These are phyloP conservation scores for Psittacula cyanocephala DNA, from an alignment of 2,113 vertebrate genomes.

Conservation along the genomic window DNA sequence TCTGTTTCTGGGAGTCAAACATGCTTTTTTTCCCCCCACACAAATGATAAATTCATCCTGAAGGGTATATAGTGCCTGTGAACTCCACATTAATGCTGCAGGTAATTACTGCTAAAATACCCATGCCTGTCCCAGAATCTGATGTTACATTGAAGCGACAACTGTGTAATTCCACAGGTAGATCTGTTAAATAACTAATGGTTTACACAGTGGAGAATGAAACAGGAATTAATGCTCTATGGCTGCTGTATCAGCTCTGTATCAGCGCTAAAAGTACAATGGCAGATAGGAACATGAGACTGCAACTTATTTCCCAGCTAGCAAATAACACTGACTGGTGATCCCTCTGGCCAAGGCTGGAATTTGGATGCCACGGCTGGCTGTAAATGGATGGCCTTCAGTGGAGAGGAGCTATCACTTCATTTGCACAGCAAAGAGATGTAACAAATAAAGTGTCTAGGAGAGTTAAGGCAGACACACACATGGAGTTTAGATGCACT, in stretches of 20 bases:
- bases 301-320: background rate
- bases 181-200: background rate
- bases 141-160: background rate
- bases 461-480: background rate
- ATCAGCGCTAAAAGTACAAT: background rate
- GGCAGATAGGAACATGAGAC: background rate
- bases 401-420: background rate
- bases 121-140: background rate
- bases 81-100: background rate
- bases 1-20: background rate
- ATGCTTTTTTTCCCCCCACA: rapidly evolving
- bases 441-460: background rate
- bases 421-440: background rate
- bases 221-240: background rate
- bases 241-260: background rate
- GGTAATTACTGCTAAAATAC: background rate
- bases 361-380: background rate
- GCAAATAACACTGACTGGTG: background rate
- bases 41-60: background rate
- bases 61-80: background rate
- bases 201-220: background rate
- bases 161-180: background rate
- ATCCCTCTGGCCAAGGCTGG: background rate
- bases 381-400: background rate
- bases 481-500: background rate